Conservation (phyloP, 2,888 invertebrate genomes). For the Zhuqinia jingwanae region DNA sequence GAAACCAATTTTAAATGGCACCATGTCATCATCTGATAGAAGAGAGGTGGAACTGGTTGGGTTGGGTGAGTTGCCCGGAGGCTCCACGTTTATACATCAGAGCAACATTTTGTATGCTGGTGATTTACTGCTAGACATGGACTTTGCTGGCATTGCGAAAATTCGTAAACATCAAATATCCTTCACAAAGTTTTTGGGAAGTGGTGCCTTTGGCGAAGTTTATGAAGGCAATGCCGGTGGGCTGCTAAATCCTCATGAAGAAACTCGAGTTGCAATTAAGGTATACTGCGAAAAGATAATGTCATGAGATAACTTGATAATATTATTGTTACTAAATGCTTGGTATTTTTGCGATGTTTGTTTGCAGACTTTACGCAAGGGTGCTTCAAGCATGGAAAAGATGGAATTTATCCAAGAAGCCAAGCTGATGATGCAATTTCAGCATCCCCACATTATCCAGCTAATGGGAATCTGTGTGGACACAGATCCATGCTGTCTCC, state of each 20-base stretch:
- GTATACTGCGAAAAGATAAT: too few species aligned
- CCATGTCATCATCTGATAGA: conserved; percentile 80
- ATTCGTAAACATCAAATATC: conserved; percentile 93
- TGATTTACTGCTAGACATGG: conserved; percentile 85
- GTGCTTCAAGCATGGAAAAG: conserved; percentile 94
- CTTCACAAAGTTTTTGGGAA: conserved; percentile 93
- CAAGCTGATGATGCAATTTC: conserved; percentile 97
- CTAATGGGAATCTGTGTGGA: conserved; percentile 97
- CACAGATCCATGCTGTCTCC: conserved; percentile 94
- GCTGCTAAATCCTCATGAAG: conserved; percentile 82
- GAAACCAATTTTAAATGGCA: conserved; percentile 86
- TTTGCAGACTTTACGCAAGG: conserved; percentile 92
- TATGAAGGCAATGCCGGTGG: conserved; percentile 92
- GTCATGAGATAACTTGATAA: too few species aligned
- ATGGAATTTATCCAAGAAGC: conserved; percentile 98
- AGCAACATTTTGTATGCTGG: conserved; percentile 91
- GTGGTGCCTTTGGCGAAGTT: conserved; percentile 98
- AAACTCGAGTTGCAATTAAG: conserved; percentile 93
- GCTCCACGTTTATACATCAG: conserved; percentile 89
- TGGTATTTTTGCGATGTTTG: too few species aligned
- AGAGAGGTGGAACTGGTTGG: conserved; percentile 87
- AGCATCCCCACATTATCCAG: conserved; percentile 96
- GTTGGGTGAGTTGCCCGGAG: conserved; percentile 89
- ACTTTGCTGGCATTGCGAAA: conserved; percentile 91
- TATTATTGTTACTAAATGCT: too few species aligned